These are phyloP conservation scores for Coreius guichenoti DNA, from an alignment of 2,797 vertebrate genomes.

Conservation along the genomic window DNA sequence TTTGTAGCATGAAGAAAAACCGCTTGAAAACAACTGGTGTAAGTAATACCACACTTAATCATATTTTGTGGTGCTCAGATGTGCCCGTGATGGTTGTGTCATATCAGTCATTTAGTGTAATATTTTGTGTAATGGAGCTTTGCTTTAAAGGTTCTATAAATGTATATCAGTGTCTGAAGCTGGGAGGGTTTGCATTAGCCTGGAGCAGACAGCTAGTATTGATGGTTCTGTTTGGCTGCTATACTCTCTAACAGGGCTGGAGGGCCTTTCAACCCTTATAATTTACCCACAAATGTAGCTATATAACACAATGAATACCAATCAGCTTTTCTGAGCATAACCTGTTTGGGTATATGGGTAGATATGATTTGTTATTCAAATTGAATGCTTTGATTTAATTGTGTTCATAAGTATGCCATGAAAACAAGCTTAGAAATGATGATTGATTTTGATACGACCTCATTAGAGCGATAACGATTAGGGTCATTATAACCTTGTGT, in stretches of 20 bases:
- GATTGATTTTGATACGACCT: constrained; percentile 53
- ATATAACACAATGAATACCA: constrained; percentile 20
- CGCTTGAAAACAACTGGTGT: background rate
- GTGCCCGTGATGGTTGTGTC: constrained; percentile 13
- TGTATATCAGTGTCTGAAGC: constrained; percentile 31
- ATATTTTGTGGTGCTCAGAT: constrained; percentile 9
- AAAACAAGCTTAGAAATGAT: constrained; percentile 48
- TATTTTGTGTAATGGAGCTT: constrained; percentile 39
- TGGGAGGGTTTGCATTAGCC: constrained; percentile 39
- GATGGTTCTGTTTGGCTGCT: constrained; percentile 34
- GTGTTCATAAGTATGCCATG: constrained; percentile 50
- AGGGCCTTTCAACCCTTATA: background rate
- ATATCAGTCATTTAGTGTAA: constrained; percentile 35
- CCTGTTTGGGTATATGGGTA: constrained; percentile 24
- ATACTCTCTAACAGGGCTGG: constrained; percentile 29
- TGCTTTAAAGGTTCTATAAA: constrained; percentile 22
- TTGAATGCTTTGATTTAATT: constrained; percentile 50
- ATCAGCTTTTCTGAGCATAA: constrained; percentile 23
- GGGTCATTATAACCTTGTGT: constrained; percentile 50
- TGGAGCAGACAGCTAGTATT: constrained; percentile 40
- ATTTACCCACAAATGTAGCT: constrained; percentile 24
- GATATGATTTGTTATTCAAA: constrained; percentile 50
- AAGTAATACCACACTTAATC: background rate
- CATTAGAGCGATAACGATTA: constrained; percentile 52
- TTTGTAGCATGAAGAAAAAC: background rate